Evolutionary conservation across 2,797 vertebrate species (phyloP).

Genomic region (Percopsis omiscomaycus): DNA sequence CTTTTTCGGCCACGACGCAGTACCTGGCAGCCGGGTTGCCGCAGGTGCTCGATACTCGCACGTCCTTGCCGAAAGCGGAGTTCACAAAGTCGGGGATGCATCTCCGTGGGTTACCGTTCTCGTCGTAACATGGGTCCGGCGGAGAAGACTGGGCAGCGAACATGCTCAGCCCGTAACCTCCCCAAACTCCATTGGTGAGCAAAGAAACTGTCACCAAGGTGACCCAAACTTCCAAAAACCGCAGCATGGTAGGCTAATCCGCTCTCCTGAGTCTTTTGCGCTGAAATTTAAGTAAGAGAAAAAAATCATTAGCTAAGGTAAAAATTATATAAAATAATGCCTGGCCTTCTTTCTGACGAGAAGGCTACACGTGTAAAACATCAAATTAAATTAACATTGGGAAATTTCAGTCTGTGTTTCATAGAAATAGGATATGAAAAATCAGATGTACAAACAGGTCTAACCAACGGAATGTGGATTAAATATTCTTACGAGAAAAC

Average conservation of each 20-base stretch:
- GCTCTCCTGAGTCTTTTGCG: constrained; percentile 51
- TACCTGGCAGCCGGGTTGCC: constrained; percentile 87
- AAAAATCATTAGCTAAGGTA: not conserved
- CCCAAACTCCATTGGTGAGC: constrained; percentile 78
- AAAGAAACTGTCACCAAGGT: constrained; percentile 82
- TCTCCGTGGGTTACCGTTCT: constrained; percentile 91
- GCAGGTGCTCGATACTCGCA: constrained; percentile 95
- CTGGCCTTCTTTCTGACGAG: too few relatives aligned
- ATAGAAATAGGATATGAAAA: not conserved
- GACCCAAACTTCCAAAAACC: constrained; percentile 81
- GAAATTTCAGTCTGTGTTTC: constrained; percentile 10
- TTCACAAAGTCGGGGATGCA: constrained; percentile 99
- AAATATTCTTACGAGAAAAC: constrained; percentile 69
- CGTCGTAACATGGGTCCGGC: constrained; percentile 95
- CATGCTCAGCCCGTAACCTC: constrained; percentile 86
- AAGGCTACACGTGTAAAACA: not conserved
- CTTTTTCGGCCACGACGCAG: constrained; percentile 93
- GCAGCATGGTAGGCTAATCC: constrained; percentile 76
- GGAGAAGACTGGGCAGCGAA: constrained; percentile 93
- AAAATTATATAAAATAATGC: not conserved
- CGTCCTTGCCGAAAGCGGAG: constrained; percentile 96
- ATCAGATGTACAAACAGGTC: constrained; percentile 10
- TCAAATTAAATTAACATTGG: not conserved
- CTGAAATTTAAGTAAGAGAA: constrained; percentile 44
- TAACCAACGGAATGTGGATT: constrained; percentile 37